Evolutionary conservation across 2,888 invertebrate species (phyloP).

Genomic region (Acronicta psi): DNA sequence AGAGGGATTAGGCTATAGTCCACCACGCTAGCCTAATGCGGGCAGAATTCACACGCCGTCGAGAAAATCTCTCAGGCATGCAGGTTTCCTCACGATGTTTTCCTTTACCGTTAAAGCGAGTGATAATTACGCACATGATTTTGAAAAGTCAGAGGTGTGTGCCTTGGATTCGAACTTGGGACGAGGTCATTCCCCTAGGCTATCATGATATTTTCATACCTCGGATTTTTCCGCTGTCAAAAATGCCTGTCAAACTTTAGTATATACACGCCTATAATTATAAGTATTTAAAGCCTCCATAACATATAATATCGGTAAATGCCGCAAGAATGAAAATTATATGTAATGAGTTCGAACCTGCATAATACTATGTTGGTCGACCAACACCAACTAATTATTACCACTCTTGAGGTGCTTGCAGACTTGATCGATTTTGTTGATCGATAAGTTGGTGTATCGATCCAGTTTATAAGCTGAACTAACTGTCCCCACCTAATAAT

Average conservation of each 20-base stretch:
- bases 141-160: too few relatives aligned
- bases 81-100: too few relatives aligned
- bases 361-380: slow-evolving; percentile 16
- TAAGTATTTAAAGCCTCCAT: slow-evolving; percentile 24
- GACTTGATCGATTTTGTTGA: slow-evolving; percentile 5
- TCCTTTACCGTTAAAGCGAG: too few relatives aligned
- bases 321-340: slow-evolving; percentile 33
- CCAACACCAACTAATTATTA: slow-evolving; percentile 19
- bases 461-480: background rate
- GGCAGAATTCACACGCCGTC: too few relatives aligned
- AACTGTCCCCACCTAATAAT: too few relatives aligned
- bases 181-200: too few relatives aligned
- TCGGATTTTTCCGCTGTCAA: background rate
- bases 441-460: background rate
- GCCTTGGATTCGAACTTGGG: too few relatives aligned
- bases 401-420: slow-evolving; percentile 6
- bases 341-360: slow-evolving; percentile 35
- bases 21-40: too few relatives aligned
- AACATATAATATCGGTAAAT: slow-evolving; percentile 42
- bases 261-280: slow-evolving; percentile 34
- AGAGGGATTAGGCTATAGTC: too few relatives aligned
- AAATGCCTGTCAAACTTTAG: background rate
- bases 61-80: too few relatives aligned
- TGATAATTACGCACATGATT: too few relatives aligned
- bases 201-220: too few relatives aligned